phyloP scores from a whole-genome alignment of 2,888 invertebrate genomes.

The Pheosia tremula region DNA sequence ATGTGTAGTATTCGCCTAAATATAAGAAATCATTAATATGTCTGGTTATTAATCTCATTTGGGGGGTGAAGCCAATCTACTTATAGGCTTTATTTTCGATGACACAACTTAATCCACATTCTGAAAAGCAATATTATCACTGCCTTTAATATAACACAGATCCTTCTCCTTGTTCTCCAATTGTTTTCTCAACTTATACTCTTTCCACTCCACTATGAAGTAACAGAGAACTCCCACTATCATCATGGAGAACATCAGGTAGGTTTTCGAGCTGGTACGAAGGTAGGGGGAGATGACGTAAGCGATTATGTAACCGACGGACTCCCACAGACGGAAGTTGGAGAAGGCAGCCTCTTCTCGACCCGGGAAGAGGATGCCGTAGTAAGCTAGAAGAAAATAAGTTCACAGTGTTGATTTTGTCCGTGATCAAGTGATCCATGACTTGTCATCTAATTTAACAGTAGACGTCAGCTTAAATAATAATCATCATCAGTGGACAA shows the following conservation, averaged over 20 bases:
- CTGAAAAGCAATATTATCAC: constrained; percentile 70
- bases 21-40: too few relatives aligned
- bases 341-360: constrained; percentile 88
- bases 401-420: too few relatives aligned
- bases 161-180: constrained; percentile 45
- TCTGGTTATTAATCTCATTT: too few relatives aligned
- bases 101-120: constrained; percentile 43
- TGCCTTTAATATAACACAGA: constrained; percentile 48
- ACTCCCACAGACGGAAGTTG: constrained; percentile 89
- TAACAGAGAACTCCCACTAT: constrained; percentile 82
- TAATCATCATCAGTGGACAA: too few relatives aligned
- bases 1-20: too few relatives aligned
- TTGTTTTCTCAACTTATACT: constrained; percentile 47
- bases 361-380: constrained; percentile 86
- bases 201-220: constrained; percentile 67
- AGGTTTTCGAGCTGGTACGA: constrained; percentile 80
- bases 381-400: constrained; percentile 75
- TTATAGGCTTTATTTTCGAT: too few relatives aligned
- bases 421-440: too few relatives aligned
- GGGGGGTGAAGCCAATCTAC: too few relatives aligned
- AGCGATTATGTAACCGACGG: constrained; percentile 86
- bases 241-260: constrained; percentile 77
- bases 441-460: too few relatives aligned
- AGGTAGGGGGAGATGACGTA: constrained; percentile 84
- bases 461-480: too few relatives aligned